Evolutionary conservation across 2,888 invertebrate species (phyloP).

Genomic region (Monoplex corrugatus): DNA sequence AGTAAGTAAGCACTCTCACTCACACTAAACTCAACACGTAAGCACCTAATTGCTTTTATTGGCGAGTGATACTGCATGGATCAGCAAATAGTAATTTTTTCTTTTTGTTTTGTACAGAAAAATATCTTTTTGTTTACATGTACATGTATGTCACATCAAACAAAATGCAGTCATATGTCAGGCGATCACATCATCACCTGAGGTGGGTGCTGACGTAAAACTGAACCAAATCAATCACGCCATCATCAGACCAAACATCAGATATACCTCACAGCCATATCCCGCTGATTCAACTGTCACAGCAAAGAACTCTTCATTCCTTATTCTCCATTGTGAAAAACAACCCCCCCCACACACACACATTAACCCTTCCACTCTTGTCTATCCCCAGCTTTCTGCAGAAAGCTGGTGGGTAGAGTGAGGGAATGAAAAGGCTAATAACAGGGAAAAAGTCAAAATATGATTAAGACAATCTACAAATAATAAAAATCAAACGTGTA

Average conservation of each 20-base stretch:
- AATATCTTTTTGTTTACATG: conserved; percentile 30
- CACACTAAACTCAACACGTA: neutral
- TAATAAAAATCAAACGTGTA: too few species aligned
- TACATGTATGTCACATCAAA: neutral
- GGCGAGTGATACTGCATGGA: conserved; percentile 37
- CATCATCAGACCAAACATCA: neutral
- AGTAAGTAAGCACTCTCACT: too few species aligned
- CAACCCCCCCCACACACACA: neutral
- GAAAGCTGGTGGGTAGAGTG: too few species aligned
- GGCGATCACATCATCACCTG: neutral
- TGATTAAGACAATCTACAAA: too few species aligned
- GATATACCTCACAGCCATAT: neutral
- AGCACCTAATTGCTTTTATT: conserved; percentile 45
- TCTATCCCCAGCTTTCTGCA: too few species aligned
- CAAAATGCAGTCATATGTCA: conserved; percentile 15
- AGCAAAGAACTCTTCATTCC: neutral
- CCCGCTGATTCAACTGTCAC: neutral
- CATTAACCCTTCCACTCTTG: too few species aligned
- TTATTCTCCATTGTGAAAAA: neutral
- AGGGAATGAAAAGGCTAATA: too few species aligned
- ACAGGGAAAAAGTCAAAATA: too few species aligned
- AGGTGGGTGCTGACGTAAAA: too few species aligned
- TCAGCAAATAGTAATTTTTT: conserved; percentile 30
- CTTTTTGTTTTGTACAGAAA: conserved; percentile 37
- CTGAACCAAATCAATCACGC: too few species aligned